Base-by-base conservation (phyloP, 2,113 vertebrate genomes). In the Tragulus kanchil region DNA sequence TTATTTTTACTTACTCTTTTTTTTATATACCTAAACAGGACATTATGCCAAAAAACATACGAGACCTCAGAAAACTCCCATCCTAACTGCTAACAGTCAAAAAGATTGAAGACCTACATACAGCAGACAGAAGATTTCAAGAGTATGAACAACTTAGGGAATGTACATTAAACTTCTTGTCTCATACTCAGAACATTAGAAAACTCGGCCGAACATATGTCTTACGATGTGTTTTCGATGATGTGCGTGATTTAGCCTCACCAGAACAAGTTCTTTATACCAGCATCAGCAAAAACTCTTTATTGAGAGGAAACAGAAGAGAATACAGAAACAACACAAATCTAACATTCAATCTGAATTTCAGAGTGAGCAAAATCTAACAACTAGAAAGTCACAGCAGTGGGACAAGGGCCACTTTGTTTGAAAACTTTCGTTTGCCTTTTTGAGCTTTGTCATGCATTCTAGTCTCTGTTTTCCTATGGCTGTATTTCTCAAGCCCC, bases 1-100 rank as follows among this genome's bases (percentile, higher is more conserved):
- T 88, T 59, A 83, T 36, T 95, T 95, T 84, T 84, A 89, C 3
- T 71, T 91, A 86, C 26, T 62, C 54, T 6, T 96, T 96, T 95
- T 7, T 95, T 92, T 82, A 54, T 65, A 85, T 36, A 78, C 13
- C 23, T 88, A 85, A 59, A 59, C 54, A 4, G 83, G 50, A 90
- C 95, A 82, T 83, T 48, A 93, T n/a, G 21, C 50, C 45, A 62
- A 58, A 89, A 82, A 28, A 2, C 56, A 78, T 14, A 62, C 15
- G 28, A 96, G 75, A 93, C 26, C 8, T 56, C 36, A 59, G 56
- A 67, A 89, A 89, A 65, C 67, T 91, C 23, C 62, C n/a, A 59
- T 50, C 62, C n/a, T 71, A 62, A 83, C 69, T 31, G n/a, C n/a
- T 83, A 91, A 82, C 25, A 91, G 65, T 21, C 65, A 42, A 58